Conservation (phyloP, 2,113 vertebrate genomes). For the Pygoscelis antarcticus region DNA sequence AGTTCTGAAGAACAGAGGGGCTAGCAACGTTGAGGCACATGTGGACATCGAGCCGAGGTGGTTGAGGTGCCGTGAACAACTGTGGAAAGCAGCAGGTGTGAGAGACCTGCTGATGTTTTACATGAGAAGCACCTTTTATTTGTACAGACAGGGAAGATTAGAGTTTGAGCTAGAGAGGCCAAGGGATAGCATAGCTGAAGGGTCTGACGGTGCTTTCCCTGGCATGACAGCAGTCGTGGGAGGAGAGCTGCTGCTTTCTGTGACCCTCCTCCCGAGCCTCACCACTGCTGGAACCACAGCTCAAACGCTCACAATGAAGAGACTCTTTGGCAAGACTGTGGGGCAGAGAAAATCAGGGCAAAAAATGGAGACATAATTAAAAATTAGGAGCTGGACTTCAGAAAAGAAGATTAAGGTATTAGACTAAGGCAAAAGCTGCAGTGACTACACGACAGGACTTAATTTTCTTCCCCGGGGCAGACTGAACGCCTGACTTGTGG, state of each 20-base stretch:
- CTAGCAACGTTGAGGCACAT: accelerated
- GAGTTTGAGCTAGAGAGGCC: background rate
- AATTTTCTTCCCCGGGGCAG: background rate
- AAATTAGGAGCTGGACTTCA: conserved; percentile 1
- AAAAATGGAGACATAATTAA: conserved; percentile 13
- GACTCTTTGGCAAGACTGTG: background rate
- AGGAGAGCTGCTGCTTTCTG: background rate
- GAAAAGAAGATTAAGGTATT: conserved; percentile 65
- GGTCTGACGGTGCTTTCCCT: background rate
- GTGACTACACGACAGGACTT: background rate
- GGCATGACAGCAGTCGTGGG: accelerated
- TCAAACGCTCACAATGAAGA: background rate
- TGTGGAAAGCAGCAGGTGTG: background rate
- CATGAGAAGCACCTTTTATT: background rate
- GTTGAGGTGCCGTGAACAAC: accelerated
- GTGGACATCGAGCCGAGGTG: accelerated
- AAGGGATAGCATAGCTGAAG: background rate
- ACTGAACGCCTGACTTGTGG: background rate
- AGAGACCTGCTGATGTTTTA: background rate
- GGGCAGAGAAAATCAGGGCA: background rate
- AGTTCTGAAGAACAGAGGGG: background rate
- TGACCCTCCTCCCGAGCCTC: background rate
- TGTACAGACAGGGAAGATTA: background rate
- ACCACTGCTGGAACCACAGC: background rate
- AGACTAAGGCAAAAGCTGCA: background rate